phyloP scores from a whole-genome alignment of 2,888 invertebrate species.

The Diachrysia chrysitis region DNA sequence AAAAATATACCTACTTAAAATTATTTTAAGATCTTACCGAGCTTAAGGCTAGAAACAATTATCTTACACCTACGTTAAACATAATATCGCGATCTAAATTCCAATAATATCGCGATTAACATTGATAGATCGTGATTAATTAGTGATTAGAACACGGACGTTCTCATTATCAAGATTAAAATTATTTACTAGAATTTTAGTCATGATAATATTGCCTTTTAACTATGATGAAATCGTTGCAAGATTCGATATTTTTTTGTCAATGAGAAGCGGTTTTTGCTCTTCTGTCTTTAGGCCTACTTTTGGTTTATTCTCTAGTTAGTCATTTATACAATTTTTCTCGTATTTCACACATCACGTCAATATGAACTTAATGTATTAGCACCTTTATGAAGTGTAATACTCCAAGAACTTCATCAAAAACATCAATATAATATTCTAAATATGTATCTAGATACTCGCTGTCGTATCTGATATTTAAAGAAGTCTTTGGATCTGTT shows the following conservation, averaged over 20 bases:
- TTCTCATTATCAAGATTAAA: not conserved
- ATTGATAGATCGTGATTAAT: slow-evolving; percentile 1
- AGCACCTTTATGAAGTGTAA: no score
- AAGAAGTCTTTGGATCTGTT: not conserved
- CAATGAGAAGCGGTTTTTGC: no score
- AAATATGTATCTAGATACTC: no score
- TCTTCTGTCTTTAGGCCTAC: no score
- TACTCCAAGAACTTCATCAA: no score
- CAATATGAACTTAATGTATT: no score
- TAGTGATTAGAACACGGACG: not conserved
- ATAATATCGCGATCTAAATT: not conserved
- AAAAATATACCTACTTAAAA: slow-evolving; percentile 33
- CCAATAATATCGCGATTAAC: not conserved
- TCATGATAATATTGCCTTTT: not conserved
- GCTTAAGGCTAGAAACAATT: slow-evolving; percentile 18
- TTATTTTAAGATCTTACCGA: slow-evolving; percentile 39
- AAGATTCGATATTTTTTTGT: no score
- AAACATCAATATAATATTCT: no score
- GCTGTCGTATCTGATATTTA: not conserved
- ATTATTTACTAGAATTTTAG: not conserved
- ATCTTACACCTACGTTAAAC: slow-evolving; percentile 7
- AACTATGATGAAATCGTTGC: not conserved
- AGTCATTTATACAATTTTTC: no score
- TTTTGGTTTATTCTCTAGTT: no score
- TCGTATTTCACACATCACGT: no score